Conservation (phyloP, 2,888 invertebrate genomes). For the Actias luna region DNA sequence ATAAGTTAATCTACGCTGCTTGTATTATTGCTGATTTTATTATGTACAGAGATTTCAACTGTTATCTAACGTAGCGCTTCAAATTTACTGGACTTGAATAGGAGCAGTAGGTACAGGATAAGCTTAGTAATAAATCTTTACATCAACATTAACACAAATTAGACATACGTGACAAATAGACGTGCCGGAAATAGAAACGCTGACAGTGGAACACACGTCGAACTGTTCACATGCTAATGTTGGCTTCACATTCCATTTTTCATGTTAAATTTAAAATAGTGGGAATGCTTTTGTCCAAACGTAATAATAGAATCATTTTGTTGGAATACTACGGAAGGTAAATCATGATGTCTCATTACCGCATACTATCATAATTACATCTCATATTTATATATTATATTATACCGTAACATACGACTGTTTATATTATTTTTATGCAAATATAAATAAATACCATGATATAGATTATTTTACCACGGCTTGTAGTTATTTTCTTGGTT, state of each 20-base stretch:
- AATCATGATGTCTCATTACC: neutral
- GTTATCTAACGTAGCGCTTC: too few species aligned
- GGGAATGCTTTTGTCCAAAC: constrained; percentile 33
- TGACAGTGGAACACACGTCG: constrained; percentile 74
- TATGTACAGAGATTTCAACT: too few species aligned
- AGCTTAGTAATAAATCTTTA: constrained; percentile 57
- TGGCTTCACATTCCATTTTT: constrained; percentile 73
- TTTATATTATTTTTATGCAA: too few species aligned
- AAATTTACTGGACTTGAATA: neutral
- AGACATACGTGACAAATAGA: constrained; percentile 77
- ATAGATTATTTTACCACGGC: too few species aligned
- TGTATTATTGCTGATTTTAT: too few species aligned
- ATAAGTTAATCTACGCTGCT: too few species aligned
- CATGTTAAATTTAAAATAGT: constrained; percentile 71
- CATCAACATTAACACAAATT: constrained; percentile 73
- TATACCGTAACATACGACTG: too few species aligned
- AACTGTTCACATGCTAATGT: constrained; percentile 51
- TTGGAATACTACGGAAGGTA: constrained; percentile 14
- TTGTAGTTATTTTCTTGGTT: too few species aligned
- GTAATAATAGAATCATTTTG: constrained; percentile 31
- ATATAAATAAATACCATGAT: too few species aligned
- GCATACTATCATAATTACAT: neutral
- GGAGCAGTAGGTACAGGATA: neutral
- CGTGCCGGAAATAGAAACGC: constrained; percentile 65
- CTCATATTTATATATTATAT: neutral